Percentiles rank a stretch among this genome's conserved stretches.
phyloP scores from a whole-genome alignment of 2,113 vertebrate species.

The Agapornis roseicollis region DNA sequence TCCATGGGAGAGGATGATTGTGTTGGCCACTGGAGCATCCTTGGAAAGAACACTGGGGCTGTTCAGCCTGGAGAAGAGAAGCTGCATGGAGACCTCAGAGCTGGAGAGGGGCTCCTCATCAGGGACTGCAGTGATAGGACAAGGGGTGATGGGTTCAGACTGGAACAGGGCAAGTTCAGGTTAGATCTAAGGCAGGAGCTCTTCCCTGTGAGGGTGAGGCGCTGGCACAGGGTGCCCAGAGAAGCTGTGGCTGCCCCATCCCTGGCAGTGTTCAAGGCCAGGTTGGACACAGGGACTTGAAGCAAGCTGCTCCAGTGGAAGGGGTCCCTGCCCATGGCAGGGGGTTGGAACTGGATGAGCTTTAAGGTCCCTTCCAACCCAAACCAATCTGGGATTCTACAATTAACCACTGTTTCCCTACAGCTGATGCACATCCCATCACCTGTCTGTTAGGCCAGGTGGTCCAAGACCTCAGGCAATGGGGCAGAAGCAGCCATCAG shows the following conservation, averaged over 20 bases:
- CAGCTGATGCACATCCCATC: neutral
- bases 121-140: too few species aligned
- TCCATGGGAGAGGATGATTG: fast-evolving
- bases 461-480: neutral
- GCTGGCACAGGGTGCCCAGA: too few species aligned
- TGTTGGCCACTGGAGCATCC: fast-evolving
- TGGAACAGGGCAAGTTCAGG: too few species aligned
- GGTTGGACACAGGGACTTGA: too few species aligned
- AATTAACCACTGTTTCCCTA: neutral
- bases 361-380: neutral
- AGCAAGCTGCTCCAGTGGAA: neutral
- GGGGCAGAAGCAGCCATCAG: fast-evolving
- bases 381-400: neutral
- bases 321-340: neutral
- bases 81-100: neutral
- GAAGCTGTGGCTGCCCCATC: too few species aligned
- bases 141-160: too few species aligned
- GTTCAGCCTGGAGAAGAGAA: neutral
- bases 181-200: too few species aligned
- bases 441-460: neutral
- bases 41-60: neutral
- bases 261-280: too few species aligned
- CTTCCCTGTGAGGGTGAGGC: too few species aligned
- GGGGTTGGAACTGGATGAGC: neutral
- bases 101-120: too few species aligned